Evolutionary conservation across 1,140 invertebrate species (phyloP).

Genomic region (Mamestra configurata): DNA sequence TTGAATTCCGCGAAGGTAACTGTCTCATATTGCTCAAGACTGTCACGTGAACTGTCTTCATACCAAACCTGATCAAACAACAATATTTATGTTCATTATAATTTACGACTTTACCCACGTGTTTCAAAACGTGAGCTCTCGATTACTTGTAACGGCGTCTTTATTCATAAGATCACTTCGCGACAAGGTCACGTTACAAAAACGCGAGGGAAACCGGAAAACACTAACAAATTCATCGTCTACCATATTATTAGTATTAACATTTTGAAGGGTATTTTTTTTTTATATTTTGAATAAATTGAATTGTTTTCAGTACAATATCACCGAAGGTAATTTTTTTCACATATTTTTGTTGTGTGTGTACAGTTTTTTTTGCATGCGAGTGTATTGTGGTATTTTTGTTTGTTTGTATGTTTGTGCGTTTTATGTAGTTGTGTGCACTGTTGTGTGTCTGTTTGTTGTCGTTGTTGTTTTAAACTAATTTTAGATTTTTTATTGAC

Average conservation of each 20-base stretch:
- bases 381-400: conserved; percentile 57
- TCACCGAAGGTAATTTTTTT: conserved; percentile 16
- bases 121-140: too few relatives aligned
- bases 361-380: conserved; percentile 52
- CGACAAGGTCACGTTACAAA: too few relatives aligned
- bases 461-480: conserved; percentile 11
- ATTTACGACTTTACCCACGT: too few relatives aligned
- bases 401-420: conserved; percentile 44
- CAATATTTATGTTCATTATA: too few relatives aligned
- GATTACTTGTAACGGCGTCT: neutral
- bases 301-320: conserved; percentile 11
- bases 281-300: neutral
- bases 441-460: conserved; percentile 32
- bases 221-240: too few relatives aligned
- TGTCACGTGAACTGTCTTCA: too few relatives aligned
- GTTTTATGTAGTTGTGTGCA: conserved; percentile 50
- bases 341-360: conserved; percentile 26
- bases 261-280: neutral
- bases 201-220: too few relatives aligned
- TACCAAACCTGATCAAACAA: too few relatives aligned
- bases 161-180: neutral
- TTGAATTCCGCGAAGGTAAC: too few relatives aligned
- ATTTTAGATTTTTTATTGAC: conserved; percentile 1
- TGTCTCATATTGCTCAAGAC: too few relatives aligned
- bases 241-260: too few relatives aligned